Conservation (phyloP, 2,797 vertebrate genomes). For the Amniataba percoides region DNA sequence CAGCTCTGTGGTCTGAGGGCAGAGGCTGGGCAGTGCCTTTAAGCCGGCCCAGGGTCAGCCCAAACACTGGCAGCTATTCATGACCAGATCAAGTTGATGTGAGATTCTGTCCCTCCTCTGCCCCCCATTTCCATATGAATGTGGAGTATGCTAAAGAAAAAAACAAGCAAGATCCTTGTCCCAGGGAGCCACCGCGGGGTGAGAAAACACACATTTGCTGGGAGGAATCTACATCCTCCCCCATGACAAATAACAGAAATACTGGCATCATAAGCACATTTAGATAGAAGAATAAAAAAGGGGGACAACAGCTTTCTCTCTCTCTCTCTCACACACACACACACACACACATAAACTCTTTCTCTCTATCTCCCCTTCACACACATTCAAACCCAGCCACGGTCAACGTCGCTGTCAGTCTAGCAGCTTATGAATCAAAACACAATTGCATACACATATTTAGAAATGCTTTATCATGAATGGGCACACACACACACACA, state of each 20-base stretch:
- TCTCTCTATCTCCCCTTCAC: slow-evolving; percentile 43
- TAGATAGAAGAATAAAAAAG: slow-evolving; percentile 39
- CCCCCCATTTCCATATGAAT: slow-evolving; percentile 99
- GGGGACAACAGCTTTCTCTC: slow-evolving; percentile 12
- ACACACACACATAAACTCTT: slow-evolving; percentile 70
- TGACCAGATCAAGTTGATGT: slow-evolving; percentile 98
- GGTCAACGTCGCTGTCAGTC: slow-evolving; percentile 62
- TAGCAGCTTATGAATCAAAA: slow-evolving; percentile 65
- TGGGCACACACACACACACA: slow-evolving; percentile 41
- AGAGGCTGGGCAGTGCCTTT: slow-evolving; percentile 90
- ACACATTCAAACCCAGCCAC: slow-evolving; percentile 54
- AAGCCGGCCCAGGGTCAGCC: slow-evolving; percentile 93
- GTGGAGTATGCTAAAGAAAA: slow-evolving; percentile 92
- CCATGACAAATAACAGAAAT: slow-evolving; percentile 55
- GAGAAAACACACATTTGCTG: slow-evolving; percentile 86
- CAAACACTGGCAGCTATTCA: slow-evolving; percentile 98
- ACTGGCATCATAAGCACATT: slow-evolving; percentile 49
- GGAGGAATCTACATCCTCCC: slow-evolving; percentile 50
- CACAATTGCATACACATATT: slow-evolving; percentile 48
- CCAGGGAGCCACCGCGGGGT: slow-evolving; percentile 90
- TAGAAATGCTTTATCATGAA: slow-evolving; percentile 54
- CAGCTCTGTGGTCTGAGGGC: slow-evolving; percentile 84
- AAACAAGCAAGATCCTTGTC: slow-evolving; percentile 87
- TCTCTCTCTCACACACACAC: too few relatives aligned
- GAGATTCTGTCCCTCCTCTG: slow-evolving; percentile 95